Evolutionary conservation across 2,113 vertebrate species (phyloP).

Genomic region (Stomatorhinus ivindoensis): DNA sequence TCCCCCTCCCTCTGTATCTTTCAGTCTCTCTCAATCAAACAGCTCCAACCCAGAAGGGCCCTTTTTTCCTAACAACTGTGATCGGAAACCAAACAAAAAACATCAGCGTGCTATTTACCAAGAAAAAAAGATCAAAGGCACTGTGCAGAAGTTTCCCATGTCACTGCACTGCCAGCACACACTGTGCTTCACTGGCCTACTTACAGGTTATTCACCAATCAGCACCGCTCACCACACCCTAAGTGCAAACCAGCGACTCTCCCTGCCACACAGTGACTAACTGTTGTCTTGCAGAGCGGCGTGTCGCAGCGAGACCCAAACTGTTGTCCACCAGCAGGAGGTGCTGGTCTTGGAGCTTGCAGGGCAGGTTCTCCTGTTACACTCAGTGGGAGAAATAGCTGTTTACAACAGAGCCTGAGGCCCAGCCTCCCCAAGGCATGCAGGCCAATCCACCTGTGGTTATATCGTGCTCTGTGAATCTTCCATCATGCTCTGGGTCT

Average conservation of each 20-base stretch:
- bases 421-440: not conserved
- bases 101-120: not conserved
- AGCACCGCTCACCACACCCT: not conserved
- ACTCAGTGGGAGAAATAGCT: not conserved
- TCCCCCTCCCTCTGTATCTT: not conserved
- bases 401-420: not conserved
- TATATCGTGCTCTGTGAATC: not conserved
- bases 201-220: not conserved
- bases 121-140: not conserved
- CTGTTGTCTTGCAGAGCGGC: too few relatives aligned
- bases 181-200: not conserved
- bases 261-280: not conserved
- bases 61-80: not conserved
- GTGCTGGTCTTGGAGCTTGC: not conserved
- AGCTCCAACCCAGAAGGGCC: not conserved
- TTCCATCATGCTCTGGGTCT: not conserved
- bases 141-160: not conserved
- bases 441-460: not conserved
- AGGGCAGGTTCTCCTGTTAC: not conserved
- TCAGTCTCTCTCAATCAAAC: not conserved
- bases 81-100: not conserved
- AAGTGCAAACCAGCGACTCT: not conserved
- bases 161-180: not conserved
- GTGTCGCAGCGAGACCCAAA: not conserved
- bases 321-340: not conserved